Percentiles rank a stretch among this genome's conserved stretches.
phyloP scores from a whole-genome alignment of 2,888 invertebrate genomes.

The Rhingia campestris region DNA sequence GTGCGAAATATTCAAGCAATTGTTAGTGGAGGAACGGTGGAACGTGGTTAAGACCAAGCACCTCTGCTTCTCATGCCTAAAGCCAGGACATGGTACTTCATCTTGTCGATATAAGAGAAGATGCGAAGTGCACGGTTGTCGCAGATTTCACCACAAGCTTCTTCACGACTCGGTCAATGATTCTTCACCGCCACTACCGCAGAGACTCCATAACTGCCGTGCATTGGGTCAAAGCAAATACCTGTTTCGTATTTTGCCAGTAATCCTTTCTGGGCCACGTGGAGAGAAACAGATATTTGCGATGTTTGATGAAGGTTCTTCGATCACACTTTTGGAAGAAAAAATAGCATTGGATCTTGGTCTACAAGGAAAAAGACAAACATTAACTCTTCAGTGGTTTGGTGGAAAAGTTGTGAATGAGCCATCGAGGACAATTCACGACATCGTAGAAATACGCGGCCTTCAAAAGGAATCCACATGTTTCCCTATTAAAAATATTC shows the following conservation, averaged over 20 bases:
- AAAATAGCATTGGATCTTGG: background rate
- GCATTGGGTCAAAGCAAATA: background rate
- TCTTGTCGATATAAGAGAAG: background rate
- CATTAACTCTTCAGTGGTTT: conserved; percentile 73
- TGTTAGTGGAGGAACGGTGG: background rate
- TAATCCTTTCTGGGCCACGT: conserved; percentile 4
- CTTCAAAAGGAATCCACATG: background rate
- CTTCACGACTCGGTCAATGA: conserved; percentile 1
- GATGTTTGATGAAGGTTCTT: conserved; percentile 16
- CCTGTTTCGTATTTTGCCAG: conserved; percentile 17
- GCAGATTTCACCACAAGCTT: conserved; percentile 17
- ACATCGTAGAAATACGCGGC: background rate
- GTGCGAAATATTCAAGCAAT: background rate
- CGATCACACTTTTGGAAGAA: background rate
- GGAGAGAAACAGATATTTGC: background rate
- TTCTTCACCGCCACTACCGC: too few species aligned
- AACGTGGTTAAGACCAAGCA: conserved; percentile 4
- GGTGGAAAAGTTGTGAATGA: conserved; percentile 28
- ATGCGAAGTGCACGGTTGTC: conserved; percentile 15
- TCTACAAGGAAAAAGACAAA: background rate
- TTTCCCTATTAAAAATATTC: background rate
- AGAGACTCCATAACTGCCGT: background rate
- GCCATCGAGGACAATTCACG: conserved; percentile 20
- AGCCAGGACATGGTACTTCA: conserved; percentile 11
- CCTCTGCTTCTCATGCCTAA: conserved; percentile 14